A percentile compares a stretch with the other conserved stretches of the same genome.
Evolutionary conservation across 2,888 invertebrate genomes (phyloP).

Genomic region (Calliopum simillimum): DNA sequence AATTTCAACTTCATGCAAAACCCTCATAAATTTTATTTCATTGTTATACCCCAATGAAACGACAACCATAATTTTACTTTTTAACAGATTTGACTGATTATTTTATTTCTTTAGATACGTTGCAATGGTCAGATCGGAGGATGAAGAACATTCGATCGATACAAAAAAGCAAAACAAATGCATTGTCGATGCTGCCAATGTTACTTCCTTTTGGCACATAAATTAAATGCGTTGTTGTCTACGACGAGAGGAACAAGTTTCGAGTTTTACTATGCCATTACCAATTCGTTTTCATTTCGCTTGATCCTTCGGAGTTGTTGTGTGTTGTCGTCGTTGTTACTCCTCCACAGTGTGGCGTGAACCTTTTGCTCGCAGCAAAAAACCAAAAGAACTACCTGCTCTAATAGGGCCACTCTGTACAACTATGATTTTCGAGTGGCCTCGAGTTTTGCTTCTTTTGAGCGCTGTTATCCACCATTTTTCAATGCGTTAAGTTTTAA

Average conservation of each 20-base stretch:
- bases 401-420: too few relatives aligned
- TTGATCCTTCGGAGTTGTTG: constrained; percentile 16
- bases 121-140: too few relatives aligned
- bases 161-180: too few relatives aligned
- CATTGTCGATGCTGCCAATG: too few relatives aligned
- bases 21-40: constrained; percentile 24
- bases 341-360: constrained; percentile 10
- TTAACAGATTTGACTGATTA: constrained; percentile 22
- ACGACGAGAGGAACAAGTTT: background rate
- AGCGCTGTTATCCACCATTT: background rate
- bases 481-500: constrained; percentile 62
- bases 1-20: constrained; percentile 4
- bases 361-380: background rate
- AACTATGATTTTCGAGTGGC: background rate
- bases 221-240: constrained; percentile 29
- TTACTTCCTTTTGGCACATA: constrained; percentile 3
- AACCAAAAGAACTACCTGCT: too few relatives aligned
- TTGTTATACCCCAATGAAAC: constrained; percentile 8
- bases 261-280: background rate
- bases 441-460: constrained; percentile 17
- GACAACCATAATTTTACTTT: constrained; percentile 5
- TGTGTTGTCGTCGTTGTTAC: background rate
- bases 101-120: background rate
- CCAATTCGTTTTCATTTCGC: too few relatives aligned
- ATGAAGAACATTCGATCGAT: too few relatives aligned